Base-by-base conservation (phyloP, 2,113 vertebrate species). In the Tamias sibiricus region DNA sequence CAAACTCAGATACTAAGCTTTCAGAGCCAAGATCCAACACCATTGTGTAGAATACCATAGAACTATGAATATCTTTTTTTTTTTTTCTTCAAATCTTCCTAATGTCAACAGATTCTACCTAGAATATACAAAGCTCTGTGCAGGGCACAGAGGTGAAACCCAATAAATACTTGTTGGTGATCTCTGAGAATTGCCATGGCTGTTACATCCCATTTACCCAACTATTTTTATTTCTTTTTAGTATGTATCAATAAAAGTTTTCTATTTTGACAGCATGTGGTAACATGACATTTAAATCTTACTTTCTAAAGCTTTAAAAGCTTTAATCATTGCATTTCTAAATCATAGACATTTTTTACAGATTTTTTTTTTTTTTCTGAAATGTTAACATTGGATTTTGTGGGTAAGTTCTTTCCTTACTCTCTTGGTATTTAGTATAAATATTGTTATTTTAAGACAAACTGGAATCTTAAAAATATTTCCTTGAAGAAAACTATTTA, bases 381-480 rank as follows among this genome's bases (percentile, higher is more conserved):
- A 88, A 92, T 52, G 10, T 77, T 71, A 57, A 84, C 16, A 93
- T 1, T 72, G 9, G 2, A 44, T 79, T 92, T 93, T 80, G 88
- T 77, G 47, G 35, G 14, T 77, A 89, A 93, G 54, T 87, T 12
- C 0, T 79, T 91, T 95, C 40, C 26, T 26, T 74, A 49, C 17
- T 84, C 9, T 84, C 30, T 71, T 8, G 0, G 0, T 76, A 2
- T 72, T 95, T 68, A 71, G 5, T 19, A 47, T 62, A 90, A 87
- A 87, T 79, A 54, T 26, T 79, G 9, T 47, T n/a, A 97, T 69
- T 95, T 97, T 93, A 92, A 90, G 47, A 35, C 8, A 95, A 90
- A 19, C 26, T 76, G 4, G 26, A 81, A 87, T 85, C 19, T 90
- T 87, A 72, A 90, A 94, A 84, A 59, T 9, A 92, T 91, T 47